Evolutionary conservation across 1,140 invertebrate species (phyloP).

Genomic region (Halyomorpha halys): DNA sequence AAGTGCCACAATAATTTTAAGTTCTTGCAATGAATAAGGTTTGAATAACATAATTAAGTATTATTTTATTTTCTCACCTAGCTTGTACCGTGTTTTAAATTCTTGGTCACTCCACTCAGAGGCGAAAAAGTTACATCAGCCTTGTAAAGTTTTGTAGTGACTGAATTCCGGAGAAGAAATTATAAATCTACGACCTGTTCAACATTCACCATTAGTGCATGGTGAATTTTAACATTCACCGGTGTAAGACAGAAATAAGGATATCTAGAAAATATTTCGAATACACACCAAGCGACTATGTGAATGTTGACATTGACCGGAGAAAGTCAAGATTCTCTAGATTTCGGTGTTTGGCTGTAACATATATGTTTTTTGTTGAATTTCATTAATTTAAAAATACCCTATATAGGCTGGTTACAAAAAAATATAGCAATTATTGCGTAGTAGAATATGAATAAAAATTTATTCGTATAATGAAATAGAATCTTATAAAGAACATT

Average conservation of each 20-base stretch:
- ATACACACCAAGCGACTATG: constrained; percentile 3
- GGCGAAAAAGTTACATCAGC: constrained; percentile 33
- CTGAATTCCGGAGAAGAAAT: constrained; percentile 33
- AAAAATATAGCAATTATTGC: too few species aligned
- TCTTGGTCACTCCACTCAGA: too few species aligned
- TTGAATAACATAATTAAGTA: too few species aligned
- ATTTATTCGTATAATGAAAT: too few species aligned
- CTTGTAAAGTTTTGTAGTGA: constrained; percentile 30
- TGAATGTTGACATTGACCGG: constrained; percentile 2
- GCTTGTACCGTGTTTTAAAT: too few species aligned
- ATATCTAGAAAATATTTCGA: neutral
- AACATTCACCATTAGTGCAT: neutral
- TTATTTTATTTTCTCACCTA: too few species aligned
- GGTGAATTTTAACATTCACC: neutral
- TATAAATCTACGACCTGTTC: constrained; percentile 22
- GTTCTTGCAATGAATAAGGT: too few species aligned
- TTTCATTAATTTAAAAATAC: too few species aligned
- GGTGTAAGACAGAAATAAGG: neutral
- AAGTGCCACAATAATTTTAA: too few species aligned
- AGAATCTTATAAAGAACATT: too few species aligned
- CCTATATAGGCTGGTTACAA: too few species aligned
- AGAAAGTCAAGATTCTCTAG: neutral
- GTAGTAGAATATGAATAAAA: too few species aligned
- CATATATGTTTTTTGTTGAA: neutral
- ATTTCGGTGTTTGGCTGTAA: neutral